A percentile compares a stretch with the other conserved stretches of the same genome.
phyloP scores from a whole-genome alignment of 2,797 vertebrate species.

The Bovichtus variegatus region DNA sequence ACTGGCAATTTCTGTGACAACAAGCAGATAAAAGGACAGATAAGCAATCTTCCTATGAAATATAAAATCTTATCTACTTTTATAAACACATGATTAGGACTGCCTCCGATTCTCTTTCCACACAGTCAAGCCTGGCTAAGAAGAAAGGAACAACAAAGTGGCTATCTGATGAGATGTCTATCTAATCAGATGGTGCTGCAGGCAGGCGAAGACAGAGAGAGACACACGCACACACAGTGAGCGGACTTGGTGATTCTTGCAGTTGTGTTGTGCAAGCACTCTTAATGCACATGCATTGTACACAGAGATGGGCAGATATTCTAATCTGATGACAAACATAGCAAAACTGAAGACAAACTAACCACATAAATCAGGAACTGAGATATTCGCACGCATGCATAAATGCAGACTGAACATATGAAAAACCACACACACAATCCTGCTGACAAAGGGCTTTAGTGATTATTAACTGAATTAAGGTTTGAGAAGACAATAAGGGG shows the following conservation, averaged over 20 bases:
- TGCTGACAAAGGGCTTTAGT: slow-evolving; percentile 51
- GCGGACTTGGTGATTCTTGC: slow-evolving; percentile 40
- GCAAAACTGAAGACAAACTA: slow-evolving; percentile 51
- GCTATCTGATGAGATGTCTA: slow-evolving; percentile 83
- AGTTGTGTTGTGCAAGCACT: slow-evolving; percentile 59
- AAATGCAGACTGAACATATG: slow-evolving; percentile 21
- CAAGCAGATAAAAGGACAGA: slow-evolving; percentile 64
- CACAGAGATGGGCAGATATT: slow-evolving; percentile 56
- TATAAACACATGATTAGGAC: slow-evolving; percentile 84
- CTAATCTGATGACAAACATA: slow-evolving; percentile 78
- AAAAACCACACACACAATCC: slow-evolving; percentile 23
- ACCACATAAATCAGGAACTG: slow-evolving; percentile 35
- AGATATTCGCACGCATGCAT: slow-evolving; percentile 3
- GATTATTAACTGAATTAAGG: slow-evolving; percentile 28
- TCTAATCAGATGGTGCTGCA: slow-evolving; percentile 75
- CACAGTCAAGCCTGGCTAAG: slow-evolving; percentile 74
- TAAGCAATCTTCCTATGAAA: slow-evolving; percentile 73
- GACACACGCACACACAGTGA: too few relatives aligned
- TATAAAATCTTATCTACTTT: slow-evolving; percentile 83
- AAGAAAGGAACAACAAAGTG: slow-evolving; percentile 82
- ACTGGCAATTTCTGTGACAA: slow-evolving; percentile 58
- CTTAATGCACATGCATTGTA: slow-evolving; percentile 47
- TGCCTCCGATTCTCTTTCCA: slow-evolving; percentile 74
- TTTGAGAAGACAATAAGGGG: slow-evolving; percentile 30
- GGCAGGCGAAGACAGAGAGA: slow-evolving; percentile 63